phyloP scores from a whole-genome alignment of 2,888 invertebrate genomes.

The Timandra comae region DNA sequence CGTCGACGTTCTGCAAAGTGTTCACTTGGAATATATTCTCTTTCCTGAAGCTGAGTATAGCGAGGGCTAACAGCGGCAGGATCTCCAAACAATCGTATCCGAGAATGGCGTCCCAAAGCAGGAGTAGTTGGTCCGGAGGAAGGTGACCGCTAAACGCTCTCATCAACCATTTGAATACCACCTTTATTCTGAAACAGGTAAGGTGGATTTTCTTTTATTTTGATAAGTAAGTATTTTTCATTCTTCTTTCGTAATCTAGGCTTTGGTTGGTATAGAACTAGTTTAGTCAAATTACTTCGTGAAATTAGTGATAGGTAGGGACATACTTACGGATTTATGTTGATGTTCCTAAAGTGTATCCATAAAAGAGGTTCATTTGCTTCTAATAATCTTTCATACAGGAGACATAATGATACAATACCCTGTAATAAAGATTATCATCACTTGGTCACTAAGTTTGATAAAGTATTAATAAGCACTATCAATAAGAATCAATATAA shows the following conservation, averaged over 20 bases:
- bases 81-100: conserved; percentile 96
- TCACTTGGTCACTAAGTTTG: too few relatives aligned
- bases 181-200: conserved; percentile 83
- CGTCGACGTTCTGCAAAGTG: conserved; percentile 88
- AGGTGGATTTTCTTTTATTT: too few relatives aligned
- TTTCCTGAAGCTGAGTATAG: conserved; percentile 90
- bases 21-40: conserved; percentile 87
- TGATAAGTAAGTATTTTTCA: too few relatives aligned
- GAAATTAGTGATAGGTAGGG: too few relatives aligned
- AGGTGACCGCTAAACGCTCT: conserved; percentile 96
- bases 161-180: conserved; percentile 98
- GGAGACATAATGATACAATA: conserved; percentile 90
- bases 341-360: conserved; percentile 91
- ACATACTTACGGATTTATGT: conserved; percentile 91
- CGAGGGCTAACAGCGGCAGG: conserved; percentile 88
- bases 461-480: too few relatives aligned
- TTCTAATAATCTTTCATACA: conserved; percentile 93
- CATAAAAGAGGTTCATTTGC: conserved; percentile 93
- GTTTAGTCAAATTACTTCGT: too few relatives aligned
- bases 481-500: too few relatives aligned
- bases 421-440: conserved; percentile 74
- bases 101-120: conserved; percentile 93
- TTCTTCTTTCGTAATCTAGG: too few relatives aligned
- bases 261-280: too few relatives aligned
- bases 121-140: conserved; percentile 92